Conservation (phyloP, 2,797 vertebrate genomes). For the Rhincodon typus region DNA sequence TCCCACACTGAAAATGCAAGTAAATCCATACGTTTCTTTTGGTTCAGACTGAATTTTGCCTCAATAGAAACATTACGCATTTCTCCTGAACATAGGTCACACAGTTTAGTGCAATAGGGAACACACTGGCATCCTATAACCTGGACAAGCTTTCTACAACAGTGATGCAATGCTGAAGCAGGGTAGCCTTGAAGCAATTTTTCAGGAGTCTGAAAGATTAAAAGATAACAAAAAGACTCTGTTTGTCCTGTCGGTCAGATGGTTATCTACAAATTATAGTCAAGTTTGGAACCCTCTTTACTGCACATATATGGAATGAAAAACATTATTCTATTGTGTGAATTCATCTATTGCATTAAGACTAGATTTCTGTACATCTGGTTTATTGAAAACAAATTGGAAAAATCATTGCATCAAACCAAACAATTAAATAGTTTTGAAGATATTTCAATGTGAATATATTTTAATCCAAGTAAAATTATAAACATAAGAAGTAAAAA, state of each 20-base stretch:
- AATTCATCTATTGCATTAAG: too few relatives aligned
- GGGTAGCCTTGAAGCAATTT: neutral
- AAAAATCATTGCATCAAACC: neutral
- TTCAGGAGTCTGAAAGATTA: neutral
- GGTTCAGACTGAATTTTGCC: neutral
- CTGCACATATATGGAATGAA: neutral
- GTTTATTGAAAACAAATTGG: neutral
- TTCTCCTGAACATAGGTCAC: neutral
- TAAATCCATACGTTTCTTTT: neutral
- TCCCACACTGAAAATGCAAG: neutral
- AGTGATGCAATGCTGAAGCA: neutral
- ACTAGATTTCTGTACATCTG: neutral
- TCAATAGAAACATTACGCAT: neutral
- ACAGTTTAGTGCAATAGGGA: neutral
- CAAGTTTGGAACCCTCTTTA: neutral
- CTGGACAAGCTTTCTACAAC: neutral
- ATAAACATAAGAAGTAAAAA: neutral
- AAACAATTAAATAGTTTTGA: neutral
- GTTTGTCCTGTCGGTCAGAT: neutral
- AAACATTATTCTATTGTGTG: neutral
- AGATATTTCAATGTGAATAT: neutral
- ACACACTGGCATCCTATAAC: neutral
- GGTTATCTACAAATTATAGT: neutral
- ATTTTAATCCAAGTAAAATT: neutral
- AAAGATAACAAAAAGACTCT: neutral